Base-by-base conservation (phyloP, 2,888 invertebrate genomes). In the Ditylenchus weischeri region DNA sequence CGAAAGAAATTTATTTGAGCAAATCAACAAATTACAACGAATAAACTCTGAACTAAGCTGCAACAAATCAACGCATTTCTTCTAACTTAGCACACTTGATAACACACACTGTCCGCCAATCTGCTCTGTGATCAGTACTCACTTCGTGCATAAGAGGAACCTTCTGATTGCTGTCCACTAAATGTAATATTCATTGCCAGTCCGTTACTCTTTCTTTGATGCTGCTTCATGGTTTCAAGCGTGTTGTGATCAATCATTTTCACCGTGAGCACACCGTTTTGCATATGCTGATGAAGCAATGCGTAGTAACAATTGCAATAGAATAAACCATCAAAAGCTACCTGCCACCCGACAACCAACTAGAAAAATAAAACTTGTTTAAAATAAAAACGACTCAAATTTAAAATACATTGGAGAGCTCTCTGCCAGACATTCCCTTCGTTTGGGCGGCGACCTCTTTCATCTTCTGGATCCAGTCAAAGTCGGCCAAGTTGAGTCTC, bases 391-490 rank as follows among this genome's bases (percentile, higher is more conserved):
- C n/a, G n/a, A n/a, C n/a, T n/a, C n/a, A n/a, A n/a, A n/a, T 43
- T 43, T 43, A 15, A 43, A 43, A 8, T 43, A 43, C 43, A 85
- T 98, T 96, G 29, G 94, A 91, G 69, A 98, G 89, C 84, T 95
- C 96, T 83, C 98, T 88, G 0, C 98, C 98, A 3, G 94, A 95
- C 90, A 99, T 90, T 18, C 98, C 96, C 15, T 89, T 90, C 0
- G 93, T 91, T 75, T 90, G 86, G 63, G 85, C 83, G 0, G 98
- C 93, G 85, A 99, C 90, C 77, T 89, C 88, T 4, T 88, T 86
- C 84, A 96, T 96, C 68, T 93, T 87, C 0, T 87, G 87, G 48
- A 91, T 88, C 84, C 94, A 98, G 84, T 98, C 94, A 84, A 99
- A 96, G 82, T 92, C 90, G 15, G 90, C 94, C 18, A 98, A 88